Evolutionary conservation across 2,797 vertebrate genomes (phyloP), one percentile per base, ranked within the genome.

Genomic region (Melopsittacus undulatus): DNA sequence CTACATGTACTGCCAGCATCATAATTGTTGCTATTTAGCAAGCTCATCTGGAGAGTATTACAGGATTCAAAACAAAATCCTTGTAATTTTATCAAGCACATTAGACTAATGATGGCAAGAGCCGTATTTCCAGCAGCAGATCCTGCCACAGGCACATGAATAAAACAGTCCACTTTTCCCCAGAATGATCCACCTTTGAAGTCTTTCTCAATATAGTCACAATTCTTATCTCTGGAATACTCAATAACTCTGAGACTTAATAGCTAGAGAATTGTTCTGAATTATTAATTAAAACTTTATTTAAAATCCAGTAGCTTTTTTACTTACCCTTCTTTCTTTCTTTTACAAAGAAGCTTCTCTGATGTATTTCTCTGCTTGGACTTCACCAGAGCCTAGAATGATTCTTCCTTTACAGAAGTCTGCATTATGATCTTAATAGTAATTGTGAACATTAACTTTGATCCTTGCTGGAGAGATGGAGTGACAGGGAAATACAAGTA

Each of bases 271-370:
- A 36, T 61, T 45, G 26, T 42, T 91, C 67, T 91, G 83, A 88
- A 63, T 94, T 38, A 67, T 92, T 75, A 96, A 92, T 84, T 29
- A 90, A 67, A 40, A 11, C 38, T 63, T 88, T 94, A 66, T 95
- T 87, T 92, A 63, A 96, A 88, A 79, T 83, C 36, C 32, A 56
- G 24, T 36, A 56, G 38, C 7, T 34, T 14, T 48, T 30, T 29
- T 36, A 36, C 36, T 14, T 24, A 3, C 9, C 13, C 32, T 11
- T 12, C 27, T 22, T 57, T 11, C 56, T n/a, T 22, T 24, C 1
- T 87, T 63, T 54, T 38, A 12, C 6, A 0, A 32, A 62, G 32
- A 77, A 83, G 27, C 27, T 85, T 94, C 38, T 56, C 27, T 52
- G 62, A 7, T 67, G 17, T 24, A 13, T 17, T 89, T 61, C 49